These are phyloP conservation scores for Seriola aureovittata DNA, from an alignment of 2,113 vertebrate species.

Conservation along the genomic window DNA sequence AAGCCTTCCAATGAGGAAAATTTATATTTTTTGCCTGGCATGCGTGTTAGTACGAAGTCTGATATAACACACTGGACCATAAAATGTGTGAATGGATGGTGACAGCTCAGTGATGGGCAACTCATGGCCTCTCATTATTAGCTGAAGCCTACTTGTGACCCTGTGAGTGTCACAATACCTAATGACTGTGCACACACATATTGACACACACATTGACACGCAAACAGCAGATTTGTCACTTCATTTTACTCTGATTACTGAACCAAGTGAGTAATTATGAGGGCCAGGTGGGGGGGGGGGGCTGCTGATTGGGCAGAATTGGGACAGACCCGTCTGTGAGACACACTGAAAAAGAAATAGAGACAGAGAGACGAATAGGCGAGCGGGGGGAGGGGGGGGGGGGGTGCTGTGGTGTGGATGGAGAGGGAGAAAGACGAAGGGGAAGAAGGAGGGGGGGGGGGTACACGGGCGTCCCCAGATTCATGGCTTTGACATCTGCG, in stretches of 20 bases:
- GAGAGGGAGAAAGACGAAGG: constrained; percentile 35
- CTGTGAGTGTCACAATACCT: constrained; percentile 67
- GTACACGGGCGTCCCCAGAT: constrained; percentile 82
- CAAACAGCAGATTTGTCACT: constrained; percentile 74
- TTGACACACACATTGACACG: constrained; percentile 32
- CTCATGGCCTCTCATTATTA: constrained; percentile 57
- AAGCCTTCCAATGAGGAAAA: neutral
- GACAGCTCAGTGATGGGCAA: constrained; percentile 66
- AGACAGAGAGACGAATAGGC: constrained; percentile 47
- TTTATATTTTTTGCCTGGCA: constrained; percentile 22
- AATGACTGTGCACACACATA: constrained; percentile 36
- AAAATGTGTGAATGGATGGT: constrained; percentile 59
- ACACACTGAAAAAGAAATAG: constrained; percentile 53
- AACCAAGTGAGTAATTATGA: constrained; percentile 84
- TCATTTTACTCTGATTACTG: constrained; percentile 81
- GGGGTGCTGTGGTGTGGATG: constrained; percentile 34
- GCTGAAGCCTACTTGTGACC: constrained; percentile 65
- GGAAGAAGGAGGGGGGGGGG: constrained; percentile 14
- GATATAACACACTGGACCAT: constrained; percentile 31
- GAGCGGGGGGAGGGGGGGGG: constrained; percentile 75
- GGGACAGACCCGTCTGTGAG: constrained; percentile 46
- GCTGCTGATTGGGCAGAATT: constrained; percentile 86
- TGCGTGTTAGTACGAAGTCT: constrained; percentile 14
- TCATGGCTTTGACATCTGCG: constrained; percentile 96
- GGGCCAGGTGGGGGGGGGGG: constrained; percentile 71